Evolutionary conservation across 2,888 invertebrate species (phyloP), one percentile per base, ranked within the genome.

Genomic region (Beris morrisii): DNA sequence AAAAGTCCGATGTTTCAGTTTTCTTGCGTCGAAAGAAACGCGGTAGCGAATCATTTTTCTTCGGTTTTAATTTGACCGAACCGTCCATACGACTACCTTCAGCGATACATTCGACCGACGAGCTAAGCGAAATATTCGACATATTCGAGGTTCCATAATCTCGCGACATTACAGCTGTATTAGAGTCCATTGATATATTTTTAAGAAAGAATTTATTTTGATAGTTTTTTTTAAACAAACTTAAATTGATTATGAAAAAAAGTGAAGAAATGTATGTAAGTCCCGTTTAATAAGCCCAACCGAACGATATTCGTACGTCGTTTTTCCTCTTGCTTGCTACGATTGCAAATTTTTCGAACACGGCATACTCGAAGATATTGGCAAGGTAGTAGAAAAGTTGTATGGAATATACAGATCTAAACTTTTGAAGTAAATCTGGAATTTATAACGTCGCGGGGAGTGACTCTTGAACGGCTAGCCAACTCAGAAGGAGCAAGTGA

Each of bases 11-110:
- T 5, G 58, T 22, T 12, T 58, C 58, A 3, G 30, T 28, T 30
- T 46, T 58, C 45, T 58, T 58, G 9, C 58, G 58, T 30, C 61
- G 50, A 38, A 61, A 61, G n/a, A 61, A 46, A 15, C 38, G 61
- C 38, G 61, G 61, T 7, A 61, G 15, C 11, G 61, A 50, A 38
- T 52, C 52, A 38, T 52, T 50, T 30, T 61, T 61, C n/a, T 61
- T 50, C 22, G 50, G 43, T 52, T 61, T 50, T 11, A 61, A 15
- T 15, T 32, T 13, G 11, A 59, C 59, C 31, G 50, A 13, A n/a
- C 45, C 45, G 32, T 59, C 59, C 13, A 48, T 50, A n/a, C 50
- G 7, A 9, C 22, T n/a, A 13, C 59, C 28, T 59, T 50, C 59
- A 2, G 48, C 28, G n/a, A 59, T 44, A 22, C 48, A 46, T 48